phyloP scores from a whole-genome alignment of 2,113 vertebrate genomes.

The Terrapene triunguis region DNA sequence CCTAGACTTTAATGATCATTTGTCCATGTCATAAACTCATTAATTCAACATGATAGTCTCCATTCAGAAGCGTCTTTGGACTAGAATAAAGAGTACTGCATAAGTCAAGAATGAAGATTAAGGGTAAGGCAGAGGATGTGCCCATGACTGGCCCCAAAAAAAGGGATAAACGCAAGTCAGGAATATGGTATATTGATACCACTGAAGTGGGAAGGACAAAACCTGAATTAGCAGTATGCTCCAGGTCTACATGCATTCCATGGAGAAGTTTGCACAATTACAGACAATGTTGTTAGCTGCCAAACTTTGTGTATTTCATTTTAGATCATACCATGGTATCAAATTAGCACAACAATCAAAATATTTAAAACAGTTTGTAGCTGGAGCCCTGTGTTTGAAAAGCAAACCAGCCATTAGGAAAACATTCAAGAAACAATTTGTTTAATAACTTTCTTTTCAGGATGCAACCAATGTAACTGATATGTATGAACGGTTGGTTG shows the following conservation, averaged over 20 bases:
- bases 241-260: neutral
- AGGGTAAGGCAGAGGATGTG: neutral
- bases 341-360: neutral
- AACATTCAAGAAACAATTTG: neutral
- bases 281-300: neutral
- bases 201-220: neutral
- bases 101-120: neutral
- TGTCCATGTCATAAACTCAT: neutral
- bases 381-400: neutral
- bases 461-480: neutral
- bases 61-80: neutral
- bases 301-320: neutral
- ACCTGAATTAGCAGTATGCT: neutral
- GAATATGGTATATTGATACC: neutral
- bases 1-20: neutral
- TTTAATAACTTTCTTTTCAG: neutral
- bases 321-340: neutral
- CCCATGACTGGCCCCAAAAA: neutral
- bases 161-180: neutral
- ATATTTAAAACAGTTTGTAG: neutral
- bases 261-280: too few species aligned
- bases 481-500: neutral
- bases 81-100: neutral
- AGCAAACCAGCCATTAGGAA: neutral
- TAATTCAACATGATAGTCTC: neutral